These are phyloP conservation scores for Corvus cornix DNA, from an alignment of 2,113 vertebrate genomes.

Conservation along the genomic window DNA sequence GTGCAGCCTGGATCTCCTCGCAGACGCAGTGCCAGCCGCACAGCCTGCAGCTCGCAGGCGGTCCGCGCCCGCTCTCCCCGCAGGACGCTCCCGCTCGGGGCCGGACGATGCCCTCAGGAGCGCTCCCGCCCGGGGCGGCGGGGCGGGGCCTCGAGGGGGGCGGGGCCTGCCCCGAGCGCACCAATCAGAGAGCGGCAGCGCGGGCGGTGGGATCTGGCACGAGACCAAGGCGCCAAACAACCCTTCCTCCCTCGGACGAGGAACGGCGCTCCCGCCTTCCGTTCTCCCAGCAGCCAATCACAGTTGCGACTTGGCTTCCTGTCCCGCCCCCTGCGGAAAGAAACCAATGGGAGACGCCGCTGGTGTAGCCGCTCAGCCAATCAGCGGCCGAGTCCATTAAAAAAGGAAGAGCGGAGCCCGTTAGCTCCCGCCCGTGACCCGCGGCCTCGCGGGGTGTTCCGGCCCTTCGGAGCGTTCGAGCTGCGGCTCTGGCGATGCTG, in stretches of 20 bases:
- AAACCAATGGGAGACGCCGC: neutral
- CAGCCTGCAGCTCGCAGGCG: neutral
- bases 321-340: neutral
- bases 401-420: neutral
- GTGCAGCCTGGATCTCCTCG: rapidly evolving
- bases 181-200: neutral
- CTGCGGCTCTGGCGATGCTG: neutral
- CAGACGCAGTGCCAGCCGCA: rapidly evolving
- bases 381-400: neutral
- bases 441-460: neutral
- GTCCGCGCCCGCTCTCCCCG: no score
- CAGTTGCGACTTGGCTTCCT: rapidly evolving
- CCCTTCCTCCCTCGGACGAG: neutral
- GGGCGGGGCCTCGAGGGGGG: neutral
- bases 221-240: neutral
- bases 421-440: neutral
- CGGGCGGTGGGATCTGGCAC: neutral
- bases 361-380: neutral
- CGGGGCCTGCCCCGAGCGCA: rapidly evolving
- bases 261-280: neutral
- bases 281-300: neutral
- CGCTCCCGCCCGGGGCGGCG: no score
- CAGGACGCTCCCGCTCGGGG: no score
- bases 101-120: rapidly evolving
- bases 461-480: neutral